Percentiles rank a stretch among this genome's conserved stretches.
Evolutionary conservation across 2,113 vertebrate genomes (phyloP).

Genomic region (Balaeniceps rex): DNA sequence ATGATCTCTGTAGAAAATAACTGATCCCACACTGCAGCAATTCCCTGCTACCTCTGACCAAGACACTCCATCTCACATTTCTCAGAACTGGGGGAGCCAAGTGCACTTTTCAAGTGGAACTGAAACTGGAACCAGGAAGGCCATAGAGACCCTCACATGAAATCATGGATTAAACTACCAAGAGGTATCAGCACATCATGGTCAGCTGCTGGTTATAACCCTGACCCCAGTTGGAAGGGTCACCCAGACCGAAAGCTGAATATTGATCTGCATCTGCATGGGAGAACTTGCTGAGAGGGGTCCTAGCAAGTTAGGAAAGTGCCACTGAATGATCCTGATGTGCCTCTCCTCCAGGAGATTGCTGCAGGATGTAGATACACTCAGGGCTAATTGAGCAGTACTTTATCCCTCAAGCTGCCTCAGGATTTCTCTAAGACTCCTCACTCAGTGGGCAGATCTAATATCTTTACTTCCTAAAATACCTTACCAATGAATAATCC

Average conservation of each 20-base stretch:
- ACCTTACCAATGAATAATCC: slow-evolving; percentile 57
- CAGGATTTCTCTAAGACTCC: slow-evolving; percentile 63
- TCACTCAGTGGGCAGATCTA: slow-evolving; percentile 52
- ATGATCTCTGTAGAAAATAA: not conserved
- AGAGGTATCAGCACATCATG: not conserved
- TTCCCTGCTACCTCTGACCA: not conserved
- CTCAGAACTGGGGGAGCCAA: not conserved
- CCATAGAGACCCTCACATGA: not conserved
- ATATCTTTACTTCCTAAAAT: slow-evolving; percentile 66
- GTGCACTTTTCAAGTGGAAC: not conserved
- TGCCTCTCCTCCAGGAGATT: not conserved
- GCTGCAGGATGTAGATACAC: not conserved
- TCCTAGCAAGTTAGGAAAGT: not conserved
- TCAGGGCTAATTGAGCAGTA: slow-evolving; percentile 28
- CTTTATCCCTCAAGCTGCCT: slow-evolving; percentile 58
- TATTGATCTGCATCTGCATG: not conserved
- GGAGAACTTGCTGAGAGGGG: not conserved
- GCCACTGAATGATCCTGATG: not conserved
- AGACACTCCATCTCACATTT: not conserved
- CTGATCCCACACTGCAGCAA: not conserved
- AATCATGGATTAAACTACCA: not conserved
- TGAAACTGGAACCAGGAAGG: not conserved
- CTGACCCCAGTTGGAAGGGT: not conserved
- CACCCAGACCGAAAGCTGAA: not conserved
- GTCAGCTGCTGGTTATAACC: not conserved